Conservation (phyloP, 2,888 invertebrate species). For the Cryptocephalus moraei region DNA sequence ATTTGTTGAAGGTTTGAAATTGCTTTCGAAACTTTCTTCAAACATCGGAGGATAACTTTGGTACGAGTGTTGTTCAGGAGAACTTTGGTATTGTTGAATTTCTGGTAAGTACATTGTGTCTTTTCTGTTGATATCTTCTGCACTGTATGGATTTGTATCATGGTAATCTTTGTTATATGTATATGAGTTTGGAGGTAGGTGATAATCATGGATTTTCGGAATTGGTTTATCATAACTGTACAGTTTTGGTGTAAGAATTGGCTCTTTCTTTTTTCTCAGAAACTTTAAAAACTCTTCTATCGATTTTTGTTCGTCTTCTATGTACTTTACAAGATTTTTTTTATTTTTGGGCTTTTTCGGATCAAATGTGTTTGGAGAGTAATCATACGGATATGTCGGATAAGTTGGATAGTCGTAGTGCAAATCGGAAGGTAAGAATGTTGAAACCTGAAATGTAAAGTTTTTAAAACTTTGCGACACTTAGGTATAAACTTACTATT, state of each 20-base stretch:
- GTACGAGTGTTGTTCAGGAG: too few relatives aligned
- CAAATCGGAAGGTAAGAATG: background rate
- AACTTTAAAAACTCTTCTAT: constrained; percentile 2
- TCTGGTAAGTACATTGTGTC: too few relatives aligned
- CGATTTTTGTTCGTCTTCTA: constrained; percentile 3
- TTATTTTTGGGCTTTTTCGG: constrained; percentile 7
- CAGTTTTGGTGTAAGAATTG: background rate
- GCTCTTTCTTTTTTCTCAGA: background rate
- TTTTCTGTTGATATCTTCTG: too few relatives aligned
- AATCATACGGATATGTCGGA: background rate
- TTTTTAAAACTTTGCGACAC: too few relatives aligned
- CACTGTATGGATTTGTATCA: too few relatives aligned
- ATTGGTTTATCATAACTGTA: background rate
- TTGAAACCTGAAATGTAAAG: constrained; percentile 2
- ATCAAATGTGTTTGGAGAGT: constrained; percentile 6
- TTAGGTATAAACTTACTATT: background rate
- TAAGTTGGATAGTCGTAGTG: background rate
- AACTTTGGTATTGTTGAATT: too few relatives aligned
- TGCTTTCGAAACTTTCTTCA: too few relatives aligned
- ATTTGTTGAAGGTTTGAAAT: too few relatives aligned
- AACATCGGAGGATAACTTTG: too few relatives aligned
- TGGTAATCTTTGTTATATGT: too few relatives aligned
- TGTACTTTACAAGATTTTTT: constrained; percentile 7
- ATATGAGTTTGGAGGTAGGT: too few relatives aligned
- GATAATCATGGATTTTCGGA: background rate